Evolutionary conservation across 2,888 invertebrate species (phyloP).

Genomic region (Euplexia lucipara): DNA sequence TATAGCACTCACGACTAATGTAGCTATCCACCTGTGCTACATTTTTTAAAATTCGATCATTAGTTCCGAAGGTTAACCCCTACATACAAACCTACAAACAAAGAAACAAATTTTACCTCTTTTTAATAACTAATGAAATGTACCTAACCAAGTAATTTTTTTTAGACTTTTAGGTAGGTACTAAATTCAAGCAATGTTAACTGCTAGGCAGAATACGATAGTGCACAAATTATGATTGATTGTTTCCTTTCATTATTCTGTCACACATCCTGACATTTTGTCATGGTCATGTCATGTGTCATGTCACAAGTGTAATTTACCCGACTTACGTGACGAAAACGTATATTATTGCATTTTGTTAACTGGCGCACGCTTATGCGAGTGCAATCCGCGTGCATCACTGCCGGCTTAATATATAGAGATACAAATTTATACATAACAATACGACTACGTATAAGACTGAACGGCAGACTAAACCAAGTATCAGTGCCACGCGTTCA

Average conservation of each 20-base stretch:
- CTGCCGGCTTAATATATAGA: not conserved
- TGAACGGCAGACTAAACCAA: conserved; percentile 9
- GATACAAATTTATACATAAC: conserved; percentile 7
- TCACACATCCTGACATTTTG: conserved; percentile 6
- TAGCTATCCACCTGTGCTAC: too few relatives aligned
- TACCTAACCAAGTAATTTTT: too few relatives aligned
- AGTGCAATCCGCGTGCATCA: not conserved
- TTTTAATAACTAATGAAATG: too few relatives aligned
- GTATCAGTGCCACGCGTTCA: not conserved
- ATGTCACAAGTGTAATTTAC: conserved; percentile 31
- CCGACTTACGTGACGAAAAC: conserved; percentile 3
- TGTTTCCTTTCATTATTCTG: conserved; percentile 29
- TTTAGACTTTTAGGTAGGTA: too few relatives aligned
- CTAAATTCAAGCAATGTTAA: not conserved
- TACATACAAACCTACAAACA: too few relatives aligned
- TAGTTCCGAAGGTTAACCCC: too few relatives aligned
- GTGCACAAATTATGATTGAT: conserved; percentile 18
- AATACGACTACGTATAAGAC: not conserved
- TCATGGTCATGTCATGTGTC: conserved; percentile 12
- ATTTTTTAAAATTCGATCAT: too few relatives aligned
- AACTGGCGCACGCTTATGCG: not conserved
- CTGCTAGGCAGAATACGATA: not conserved
- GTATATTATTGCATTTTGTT: not conserved
- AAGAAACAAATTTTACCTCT: too few relatives aligned
- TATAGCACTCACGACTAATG: too few relatives aligned